Evolutionary conservation across 2,888 invertebrate species (phyloP).

Genomic region (Pseudanteris insignis): DNA sequence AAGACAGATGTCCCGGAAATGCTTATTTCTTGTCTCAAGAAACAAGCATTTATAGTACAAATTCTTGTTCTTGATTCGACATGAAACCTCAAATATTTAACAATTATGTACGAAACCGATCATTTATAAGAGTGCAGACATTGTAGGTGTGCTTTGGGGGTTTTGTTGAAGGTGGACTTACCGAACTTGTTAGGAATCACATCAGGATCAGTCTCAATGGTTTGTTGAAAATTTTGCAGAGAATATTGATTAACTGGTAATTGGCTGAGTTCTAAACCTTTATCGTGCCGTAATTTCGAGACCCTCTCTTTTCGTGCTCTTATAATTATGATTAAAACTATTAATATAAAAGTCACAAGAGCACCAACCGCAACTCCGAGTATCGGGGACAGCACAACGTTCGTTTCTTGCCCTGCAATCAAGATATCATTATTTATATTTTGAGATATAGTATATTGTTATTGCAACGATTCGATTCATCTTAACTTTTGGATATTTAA

Average conservation of each 20-base stretch:
- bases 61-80: too few relatives aligned
- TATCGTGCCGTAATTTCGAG: constrained; percentile 58
- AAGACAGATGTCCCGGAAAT: too few relatives aligned
- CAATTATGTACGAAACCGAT: too few relatives aligned
- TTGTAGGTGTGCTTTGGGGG: too few relatives aligned
- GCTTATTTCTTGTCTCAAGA: too few relatives aligned
- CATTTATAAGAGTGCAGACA: too few relatives aligned
- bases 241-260: constrained; percentile 61
- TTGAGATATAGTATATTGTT: too few relatives aligned
- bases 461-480: too few relatives aligned
- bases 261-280: constrained; percentile 60
- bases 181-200: constrained; percentile 81
- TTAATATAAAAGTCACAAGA: constrained; percentile 68
- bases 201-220: constrained; percentile 76
- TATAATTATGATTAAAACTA: constrained; percentile 68
- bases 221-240: constrained; percentile 60
- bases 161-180: constrained; percentile 64
- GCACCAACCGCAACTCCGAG: constrained; percentile 70
- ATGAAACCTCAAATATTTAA: too few relatives aligned
- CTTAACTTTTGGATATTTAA: too few relatives aligned
- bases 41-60: too few relatives aligned
- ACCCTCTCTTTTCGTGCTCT: constrained; percentile 67
- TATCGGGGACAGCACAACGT: constrained; percentile 69
- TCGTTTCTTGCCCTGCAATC: constrained; percentile 69
- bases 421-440: constrained; percentile 1